A percentile compares a stretch with the other conserved stretches of the same genome.
phyloP scores from a whole-genome alignment of 2,888 invertebrate genomes.

The Quadroppia sp. region DNA sequence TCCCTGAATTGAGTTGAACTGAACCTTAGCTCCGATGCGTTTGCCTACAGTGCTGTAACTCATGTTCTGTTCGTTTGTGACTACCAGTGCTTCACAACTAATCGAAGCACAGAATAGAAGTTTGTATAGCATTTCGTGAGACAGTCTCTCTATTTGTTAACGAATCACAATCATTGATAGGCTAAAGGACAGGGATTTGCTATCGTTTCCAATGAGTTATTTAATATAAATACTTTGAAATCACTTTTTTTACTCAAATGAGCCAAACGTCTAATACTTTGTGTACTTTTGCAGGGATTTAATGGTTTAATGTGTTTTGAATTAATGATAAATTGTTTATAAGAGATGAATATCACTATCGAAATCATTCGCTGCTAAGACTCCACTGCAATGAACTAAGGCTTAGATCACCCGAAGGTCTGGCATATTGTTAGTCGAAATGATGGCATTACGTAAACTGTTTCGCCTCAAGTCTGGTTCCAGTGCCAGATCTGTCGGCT shows the following conservation, averaged over 20 bases:
- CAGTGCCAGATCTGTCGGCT: background rate
- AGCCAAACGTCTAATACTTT: background rate
- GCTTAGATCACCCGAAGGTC: background rate
- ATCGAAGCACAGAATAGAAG: background rate
- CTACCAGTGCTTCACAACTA: background rate
- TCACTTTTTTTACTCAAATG: background rate
- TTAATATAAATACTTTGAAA: background rate
- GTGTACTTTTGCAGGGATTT: background rate
- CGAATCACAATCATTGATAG: background rate
- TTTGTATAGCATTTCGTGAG: background rate
- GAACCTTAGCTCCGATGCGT: background rate
- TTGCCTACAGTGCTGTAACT: constrained; percentile 20
- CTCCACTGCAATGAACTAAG: background rate
- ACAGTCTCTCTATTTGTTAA: background rate
- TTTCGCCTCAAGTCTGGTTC: constrained; percentile 4
- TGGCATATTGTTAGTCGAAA: background rate
- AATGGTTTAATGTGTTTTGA: background rate
- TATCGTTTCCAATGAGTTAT: background rate
- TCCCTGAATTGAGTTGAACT: background rate
- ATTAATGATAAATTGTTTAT: background rate
- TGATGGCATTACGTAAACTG: constrained; percentile 20
- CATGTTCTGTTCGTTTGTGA: background rate
- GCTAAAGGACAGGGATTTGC: background rate
- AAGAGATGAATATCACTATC: background rate
- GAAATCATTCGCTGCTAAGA: background rate